Base-by-base conservation (phyloP, 2,113 vertebrate genomes). In the Lota lota region DNA sequence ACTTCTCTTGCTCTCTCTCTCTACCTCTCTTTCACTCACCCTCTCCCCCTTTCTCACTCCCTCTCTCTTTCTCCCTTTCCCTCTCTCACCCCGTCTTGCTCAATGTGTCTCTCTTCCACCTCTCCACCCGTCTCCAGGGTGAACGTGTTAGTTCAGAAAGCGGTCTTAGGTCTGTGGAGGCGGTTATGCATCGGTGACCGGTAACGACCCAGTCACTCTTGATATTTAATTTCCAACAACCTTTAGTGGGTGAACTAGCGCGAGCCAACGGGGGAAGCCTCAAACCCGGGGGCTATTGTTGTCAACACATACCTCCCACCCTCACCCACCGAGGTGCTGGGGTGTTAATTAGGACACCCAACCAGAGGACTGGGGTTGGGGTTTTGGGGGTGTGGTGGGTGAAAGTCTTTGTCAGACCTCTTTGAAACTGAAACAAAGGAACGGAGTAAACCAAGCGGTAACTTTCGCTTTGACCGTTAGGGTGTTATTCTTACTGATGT, bases 211-310 rank as follows among this genome's bases (percentile, higher is more conserved):
- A 82, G 70, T 76, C 79, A 80, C 77, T 84, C 81, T 77, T 65
- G 66, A 75, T 86, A 85, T 91, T 78, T 84, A 88, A 82, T 87
- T 82, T 79, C 67, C 82, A 67, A 53, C 80, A 82, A 86, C 88
- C 83, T 91, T 87, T 81, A 75, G 67, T 65, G 68, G 76, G 53
- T 68, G 80, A 68, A 56, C 40, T 47, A 66, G 66, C 10, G 61
- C 53, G 66, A 63, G 28, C 72, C 76, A 77, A 83, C 80, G 75
- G 78, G 80, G 81, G 75, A 79, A 83, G 77, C 74, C 6, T 10
- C 40, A 1, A 11, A 11, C 8, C 40, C 40, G 2, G 40, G 10
- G 75, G 64, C 84, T 67, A 82, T 84, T 88, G 86, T 89, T 83
- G 81, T 83, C 74, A 51, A 77, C 40, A 47, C 40, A 12, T 8